Evolutionary conservation across 1,140 invertebrate genomes (phyloP).

Genomic region (Lysiphlebus fabarum): DNA sequence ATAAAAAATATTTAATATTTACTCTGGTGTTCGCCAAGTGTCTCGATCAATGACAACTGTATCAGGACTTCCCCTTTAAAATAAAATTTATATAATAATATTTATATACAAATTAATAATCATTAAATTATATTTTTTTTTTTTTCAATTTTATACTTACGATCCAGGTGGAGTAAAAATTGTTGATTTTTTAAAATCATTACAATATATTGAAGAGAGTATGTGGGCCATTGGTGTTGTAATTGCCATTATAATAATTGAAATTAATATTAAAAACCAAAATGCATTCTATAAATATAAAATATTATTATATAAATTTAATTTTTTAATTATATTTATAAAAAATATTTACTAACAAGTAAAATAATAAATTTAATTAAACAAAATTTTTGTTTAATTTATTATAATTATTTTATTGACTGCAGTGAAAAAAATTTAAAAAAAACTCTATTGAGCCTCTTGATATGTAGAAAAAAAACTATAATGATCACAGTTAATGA

Average conservation of each 20-base stretch:
- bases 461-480: no score
- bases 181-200: slow-evolving; percentile 32
- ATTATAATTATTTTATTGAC: no score
- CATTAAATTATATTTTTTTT: not conserved
- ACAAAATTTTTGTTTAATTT: no score
- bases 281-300: slow-evolving; percentile 5
- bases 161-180: slow-evolving; percentile 34
- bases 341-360: no score
- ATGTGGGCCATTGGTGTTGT: slow-evolving; percentile 50
- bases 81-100: slow-evolving; percentile 5
- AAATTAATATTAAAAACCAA: slow-evolving; percentile 56
- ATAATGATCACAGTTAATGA: no score
- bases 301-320: not conserved
- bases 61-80: slow-evolving; percentile 4
- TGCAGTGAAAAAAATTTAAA: no score
- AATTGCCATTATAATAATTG: slow-evolving; percentile 43
- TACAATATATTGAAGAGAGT: slow-evolving; percentile 43
- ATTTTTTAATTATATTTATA: no score
- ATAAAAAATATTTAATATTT: not conserved
- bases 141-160: slow-evolving; percentile 33
- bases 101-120: not conserved
- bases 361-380: no score
- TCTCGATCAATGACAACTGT: slow-evolving; percentile 1
- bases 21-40: slow-evolving; percentile 7
- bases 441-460: no score